Evolutionary conservation across 2,797 vertebrate species (phyloP).

Genomic region (Sus cebifrons): DNA sequence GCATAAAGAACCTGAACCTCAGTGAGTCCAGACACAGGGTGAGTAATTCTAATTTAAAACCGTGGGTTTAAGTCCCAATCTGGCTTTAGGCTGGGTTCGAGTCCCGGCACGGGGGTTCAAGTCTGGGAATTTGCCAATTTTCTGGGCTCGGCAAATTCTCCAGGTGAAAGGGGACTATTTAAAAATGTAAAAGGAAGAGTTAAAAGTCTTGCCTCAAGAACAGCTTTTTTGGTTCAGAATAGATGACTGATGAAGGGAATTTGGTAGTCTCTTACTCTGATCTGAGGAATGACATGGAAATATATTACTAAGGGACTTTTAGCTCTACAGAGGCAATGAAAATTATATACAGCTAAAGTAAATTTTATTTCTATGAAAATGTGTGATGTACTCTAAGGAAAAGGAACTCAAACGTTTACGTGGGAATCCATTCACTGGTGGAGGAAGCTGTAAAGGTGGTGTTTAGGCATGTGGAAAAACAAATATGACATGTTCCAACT

Average conservation of each 20-base stretch:
- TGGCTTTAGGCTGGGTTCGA: too few species aligned
- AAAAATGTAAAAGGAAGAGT: background rate
- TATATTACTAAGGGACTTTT: background rate
- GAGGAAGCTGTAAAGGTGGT: background rate
- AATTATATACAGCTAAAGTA: background rate
- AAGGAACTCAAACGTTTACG: background rate
- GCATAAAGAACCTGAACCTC: too few species aligned
- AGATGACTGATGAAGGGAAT: background rate
- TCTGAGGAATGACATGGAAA: background rate
- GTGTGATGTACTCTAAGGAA: background rate
- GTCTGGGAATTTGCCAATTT: too few species aligned
- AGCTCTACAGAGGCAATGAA: background rate
- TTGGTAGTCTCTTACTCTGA: constrained; percentile 1
- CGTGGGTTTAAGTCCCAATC: too few species aligned
- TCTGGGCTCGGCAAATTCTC: background rate
- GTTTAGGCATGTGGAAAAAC: constrained; percentile 5
- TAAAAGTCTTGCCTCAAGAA: background rate
- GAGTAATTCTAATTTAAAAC: too few species aligned
- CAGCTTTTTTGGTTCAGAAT: background rate
- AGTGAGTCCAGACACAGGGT: too few species aligned
- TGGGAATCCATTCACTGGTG: background rate
- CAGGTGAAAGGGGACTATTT: background rate
- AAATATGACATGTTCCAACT: background rate
- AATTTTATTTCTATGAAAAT: constrained; percentile 7
- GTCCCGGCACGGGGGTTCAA: too few species aligned